Evolutionary conservation across 2,888 invertebrate species (phyloP).

Genomic region (Hyles lineata): DNA sequence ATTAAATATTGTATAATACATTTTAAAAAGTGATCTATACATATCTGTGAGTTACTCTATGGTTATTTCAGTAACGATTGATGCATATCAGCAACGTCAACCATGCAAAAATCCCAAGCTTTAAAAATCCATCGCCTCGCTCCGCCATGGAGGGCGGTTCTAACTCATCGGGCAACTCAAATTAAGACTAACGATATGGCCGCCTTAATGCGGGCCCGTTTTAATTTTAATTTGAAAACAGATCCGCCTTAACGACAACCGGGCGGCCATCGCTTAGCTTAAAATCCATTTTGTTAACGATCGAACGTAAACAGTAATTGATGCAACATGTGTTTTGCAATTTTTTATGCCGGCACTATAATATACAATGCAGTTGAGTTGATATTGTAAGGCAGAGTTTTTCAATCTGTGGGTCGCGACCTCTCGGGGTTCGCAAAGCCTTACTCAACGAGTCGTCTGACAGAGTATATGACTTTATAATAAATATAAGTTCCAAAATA

Average conservation of each 20-base stretch:
- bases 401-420: no score
- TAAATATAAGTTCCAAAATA: no score
- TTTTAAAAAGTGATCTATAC: no score
- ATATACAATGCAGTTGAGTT: no score
- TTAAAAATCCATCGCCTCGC: conserved; percentile 39
- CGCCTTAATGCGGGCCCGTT: conserved; percentile 71
- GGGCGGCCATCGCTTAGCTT: conserved; percentile 22
- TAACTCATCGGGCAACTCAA: conserved; percentile 64
- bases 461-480: no score
- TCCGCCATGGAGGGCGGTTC: conserved; percentile 35
- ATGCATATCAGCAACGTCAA: not conserved
- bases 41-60: no score
- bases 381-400: no score
- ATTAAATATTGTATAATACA: no score
- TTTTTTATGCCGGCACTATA: not conserved
- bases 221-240: conserved; percentile 80
- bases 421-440: no score
- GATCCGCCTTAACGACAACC: conserved; percentile 69
- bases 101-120: not conserved
- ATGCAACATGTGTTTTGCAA: conserved; percentile 12
- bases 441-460: no score
- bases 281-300: conserved; percentile 21
- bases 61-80: not conserved
- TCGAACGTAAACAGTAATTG: conserved; percentile 19
- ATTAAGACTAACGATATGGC: conserved; percentile 81